Conservation (phyloP, 2,113 vertebrate genomes). For the Myodes glareolus region DNA sequence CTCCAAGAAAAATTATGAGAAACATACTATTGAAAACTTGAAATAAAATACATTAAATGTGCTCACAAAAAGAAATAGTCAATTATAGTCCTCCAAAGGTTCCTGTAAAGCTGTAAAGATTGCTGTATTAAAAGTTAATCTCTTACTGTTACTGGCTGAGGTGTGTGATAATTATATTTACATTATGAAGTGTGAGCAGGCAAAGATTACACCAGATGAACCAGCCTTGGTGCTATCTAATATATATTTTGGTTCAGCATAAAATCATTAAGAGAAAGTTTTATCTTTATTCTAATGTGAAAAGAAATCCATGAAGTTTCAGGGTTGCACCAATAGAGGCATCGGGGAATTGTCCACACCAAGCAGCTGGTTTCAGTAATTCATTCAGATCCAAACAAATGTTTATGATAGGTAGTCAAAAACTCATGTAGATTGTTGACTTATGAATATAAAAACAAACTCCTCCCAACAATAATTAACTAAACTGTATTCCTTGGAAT, state of each 20-base stretch:
- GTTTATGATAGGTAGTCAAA: constrained; percentile 60
- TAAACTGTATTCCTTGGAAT: neutral
- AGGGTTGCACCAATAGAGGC: constrained; percentile 50
- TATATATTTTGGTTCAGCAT: constrained; percentile 60
- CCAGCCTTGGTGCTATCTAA: constrained; percentile 57
- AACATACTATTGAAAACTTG: constrained; percentile 54
- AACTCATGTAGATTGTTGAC: constrained; percentile 45
- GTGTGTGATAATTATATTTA: constrained; percentile 75
- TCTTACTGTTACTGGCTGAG: constrained; percentile 65
- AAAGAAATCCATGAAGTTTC: constrained; percentile 70
- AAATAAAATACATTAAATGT: constrained; percentile 58
- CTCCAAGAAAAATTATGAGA: constrained; percentile 3
- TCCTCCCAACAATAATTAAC: neutral
- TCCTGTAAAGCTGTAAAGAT: constrained; percentile 36
- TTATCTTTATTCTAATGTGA: constrained; percentile 61
- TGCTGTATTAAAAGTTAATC: constrained; percentile 46
- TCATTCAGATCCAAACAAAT: constrained; percentile 64
- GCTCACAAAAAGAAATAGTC: constrained; percentile 48
- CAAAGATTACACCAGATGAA: constrained; percentile 65
- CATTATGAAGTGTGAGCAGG: constrained; percentile 65
- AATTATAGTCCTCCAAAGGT: constrained; percentile 61
- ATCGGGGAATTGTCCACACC: constrained; percentile 57
- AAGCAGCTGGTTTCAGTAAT: constrained; percentile 59
- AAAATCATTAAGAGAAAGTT: constrained; percentile 58
- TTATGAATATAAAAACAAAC: constrained; percentile 28